A percentile compares a stretch with the other conserved stretches of the same genome.
Conservation (phyloP, 2,888 invertebrate genomes). For the Zaprionus lineosus region DNA sequence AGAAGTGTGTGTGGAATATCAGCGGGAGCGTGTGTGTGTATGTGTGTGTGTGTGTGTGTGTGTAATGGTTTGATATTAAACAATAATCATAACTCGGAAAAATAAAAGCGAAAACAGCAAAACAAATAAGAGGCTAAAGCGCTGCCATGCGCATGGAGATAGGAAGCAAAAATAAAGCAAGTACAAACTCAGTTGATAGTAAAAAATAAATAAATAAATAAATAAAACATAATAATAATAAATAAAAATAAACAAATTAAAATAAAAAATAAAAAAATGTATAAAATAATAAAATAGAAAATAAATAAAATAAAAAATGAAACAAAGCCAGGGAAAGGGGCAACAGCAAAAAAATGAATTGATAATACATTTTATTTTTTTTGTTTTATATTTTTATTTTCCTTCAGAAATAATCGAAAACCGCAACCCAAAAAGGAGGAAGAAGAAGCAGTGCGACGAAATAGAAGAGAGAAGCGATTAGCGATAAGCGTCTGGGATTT, state of each 20-base stretch:
- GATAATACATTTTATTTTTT: too few species aligned
- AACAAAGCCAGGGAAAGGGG: slow-evolving; percentile 18
- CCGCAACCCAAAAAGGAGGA: background rate
- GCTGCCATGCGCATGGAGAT: background rate
- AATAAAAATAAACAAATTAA: background rate
- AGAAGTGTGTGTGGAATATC: too few species aligned
- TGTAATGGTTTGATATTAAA: slow-evolving; percentile 6
- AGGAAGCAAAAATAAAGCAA: background rate
- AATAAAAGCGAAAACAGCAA: slow-evolving; percentile 28
- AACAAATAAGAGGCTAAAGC: slow-evolving; percentile 29
- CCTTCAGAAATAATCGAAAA: slow-evolving; percentile 27
- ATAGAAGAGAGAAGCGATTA: slow-evolving; percentile 2
- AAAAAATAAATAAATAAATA: slow-evolving; percentile 4
- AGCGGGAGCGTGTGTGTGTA: background rate
- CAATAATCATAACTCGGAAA: background rate
- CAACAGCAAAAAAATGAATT: slow-evolving; percentile 43
- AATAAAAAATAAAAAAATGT: slow-evolving; percentile 11
- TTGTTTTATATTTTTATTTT: slow-evolving; percentile 6
- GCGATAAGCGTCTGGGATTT: slow-evolving; percentile 41
- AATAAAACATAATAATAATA: background rate
- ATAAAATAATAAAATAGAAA: slow-evolving; percentile 2
- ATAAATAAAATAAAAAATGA: slow-evolving; percentile 9
- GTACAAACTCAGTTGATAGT: slow-evolving; percentile 7
- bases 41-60: background rate
- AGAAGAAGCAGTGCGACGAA: slow-evolving; percentile 8